Conservation (phyloP, 2,888 invertebrate species). For the Pandemis cinnamomeana region DNA sequence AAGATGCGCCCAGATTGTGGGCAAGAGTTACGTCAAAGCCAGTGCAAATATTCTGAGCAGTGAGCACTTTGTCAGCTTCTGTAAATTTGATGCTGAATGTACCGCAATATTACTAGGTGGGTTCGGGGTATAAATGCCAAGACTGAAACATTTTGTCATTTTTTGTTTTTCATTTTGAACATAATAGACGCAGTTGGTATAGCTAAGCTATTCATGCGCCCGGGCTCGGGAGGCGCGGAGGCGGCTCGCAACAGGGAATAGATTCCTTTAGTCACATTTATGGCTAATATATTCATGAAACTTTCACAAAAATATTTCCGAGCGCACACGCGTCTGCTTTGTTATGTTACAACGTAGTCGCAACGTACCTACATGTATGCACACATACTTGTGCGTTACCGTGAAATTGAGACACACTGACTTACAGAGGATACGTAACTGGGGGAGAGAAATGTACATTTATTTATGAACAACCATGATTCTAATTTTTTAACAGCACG, state of each 20-base stretch:
- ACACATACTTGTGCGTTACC: constrained; percentile 40
- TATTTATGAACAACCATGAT: not conserved
- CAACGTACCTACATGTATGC: constrained; percentile 49
- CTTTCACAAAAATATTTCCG: constrained; percentile 79
- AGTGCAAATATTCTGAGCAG: not conserved
- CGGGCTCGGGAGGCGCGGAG: constrained; percentile 51
- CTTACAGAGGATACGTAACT: constrained; percentile 12
- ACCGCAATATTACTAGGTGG: constrained; percentile 1
- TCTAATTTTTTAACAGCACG: too few relatives aligned
- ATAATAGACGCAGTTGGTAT: constrained; percentile 42
- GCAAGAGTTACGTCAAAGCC: not conserved
- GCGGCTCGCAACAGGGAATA: constrained; percentile 70
- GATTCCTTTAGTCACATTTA: constrained; percentile 83
- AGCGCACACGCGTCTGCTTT: constrained; percentile 69
- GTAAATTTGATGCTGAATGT: not conserved
- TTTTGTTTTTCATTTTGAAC: constrained; percentile 39
- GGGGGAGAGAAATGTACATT: not conserved
- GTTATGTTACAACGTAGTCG: constrained; percentile 63
- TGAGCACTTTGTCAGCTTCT: not conserved
- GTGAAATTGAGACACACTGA: constrained; percentile 56
- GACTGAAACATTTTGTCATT: constrained; percentile 27
- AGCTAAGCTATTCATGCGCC: constrained; percentile 53
- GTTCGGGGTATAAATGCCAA: not conserved
- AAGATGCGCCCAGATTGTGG: not conserved
- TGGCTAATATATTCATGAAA: constrained; percentile 85